Conservation (phyloP, 2,888 invertebrate species). For the Schizaphis graminum region DNA sequence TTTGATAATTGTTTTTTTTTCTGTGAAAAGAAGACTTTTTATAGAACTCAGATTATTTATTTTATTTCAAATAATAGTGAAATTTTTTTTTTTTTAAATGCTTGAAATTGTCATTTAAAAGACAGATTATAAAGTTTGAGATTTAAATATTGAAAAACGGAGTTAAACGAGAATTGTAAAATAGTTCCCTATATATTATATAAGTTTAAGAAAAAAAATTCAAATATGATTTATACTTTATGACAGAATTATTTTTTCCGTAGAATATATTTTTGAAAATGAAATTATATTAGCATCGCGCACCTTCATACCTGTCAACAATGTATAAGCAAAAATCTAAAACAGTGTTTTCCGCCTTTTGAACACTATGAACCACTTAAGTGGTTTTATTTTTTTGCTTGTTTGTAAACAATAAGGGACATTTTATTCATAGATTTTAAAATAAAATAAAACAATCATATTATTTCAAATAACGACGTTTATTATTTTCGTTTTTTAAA, state of each 20-base stretch:
- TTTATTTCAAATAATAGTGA: too few species aligned
- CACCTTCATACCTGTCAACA: neutral
- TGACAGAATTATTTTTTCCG: neutral
- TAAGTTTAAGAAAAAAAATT: neutral
- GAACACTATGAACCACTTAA: neutral
- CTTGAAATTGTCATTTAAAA: neutral
- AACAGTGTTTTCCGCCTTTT: neutral
- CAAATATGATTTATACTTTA: neutral
- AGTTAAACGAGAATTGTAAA: neutral
- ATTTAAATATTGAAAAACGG: neutral
- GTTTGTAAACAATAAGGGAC: too few species aligned
- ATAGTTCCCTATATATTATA: too few species aligned
- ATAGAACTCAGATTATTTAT: too few species aligned
- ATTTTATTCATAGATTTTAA: neutral
- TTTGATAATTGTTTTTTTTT: neutral
- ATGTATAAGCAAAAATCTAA: neutral
- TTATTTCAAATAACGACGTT: neutral
- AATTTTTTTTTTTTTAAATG: neutral
- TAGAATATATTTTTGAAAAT: neutral
- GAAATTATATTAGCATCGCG: neutral
- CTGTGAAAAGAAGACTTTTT: neutral
- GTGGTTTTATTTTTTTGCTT: neutral
- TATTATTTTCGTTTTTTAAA: neutral
- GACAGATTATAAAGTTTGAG: neutral
- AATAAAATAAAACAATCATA: neutral